Conservation (phyloP, 2,113 vertebrate species). For the Pithys albifrons region DNA sequence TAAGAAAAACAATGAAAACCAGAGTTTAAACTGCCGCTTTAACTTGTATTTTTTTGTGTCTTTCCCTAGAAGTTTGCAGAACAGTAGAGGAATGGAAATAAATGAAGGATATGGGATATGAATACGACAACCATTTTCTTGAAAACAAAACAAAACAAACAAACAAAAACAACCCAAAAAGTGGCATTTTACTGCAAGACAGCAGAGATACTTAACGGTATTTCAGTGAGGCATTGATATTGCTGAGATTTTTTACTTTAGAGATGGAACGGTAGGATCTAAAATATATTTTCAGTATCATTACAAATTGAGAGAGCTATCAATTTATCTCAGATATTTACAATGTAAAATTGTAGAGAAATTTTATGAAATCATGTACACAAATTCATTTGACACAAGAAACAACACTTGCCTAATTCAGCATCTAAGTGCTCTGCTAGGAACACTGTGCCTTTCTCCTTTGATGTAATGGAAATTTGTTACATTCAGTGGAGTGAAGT, state of each 20-base stretch:
- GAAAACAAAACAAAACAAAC: too few species aligned
- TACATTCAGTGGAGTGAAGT: constrained; percentile 36
- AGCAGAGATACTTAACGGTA: not conserved
- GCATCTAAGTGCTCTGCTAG: not conserved
- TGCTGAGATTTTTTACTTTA: not conserved
- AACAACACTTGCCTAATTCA: not conserved
- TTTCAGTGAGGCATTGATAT: not conserved
- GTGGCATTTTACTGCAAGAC: not conserved
- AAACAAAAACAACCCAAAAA: not conserved
- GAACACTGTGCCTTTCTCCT: not conserved
- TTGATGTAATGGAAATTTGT: constrained; percentile 68
- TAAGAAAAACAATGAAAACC: not conserved
- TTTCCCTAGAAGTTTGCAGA: not conserved
- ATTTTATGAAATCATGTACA: not conserved
- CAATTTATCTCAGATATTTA: not conserved
- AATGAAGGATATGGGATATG: not conserved
- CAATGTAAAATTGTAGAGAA: not conserved
- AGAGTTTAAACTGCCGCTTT: not conserved
- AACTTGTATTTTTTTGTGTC: not conserved
- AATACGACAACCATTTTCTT: not conserved
- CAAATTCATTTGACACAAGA: not conserved
- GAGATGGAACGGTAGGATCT: not conserved
- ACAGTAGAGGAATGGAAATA: not conserved
- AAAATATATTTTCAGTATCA: not conserved
- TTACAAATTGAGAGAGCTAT: not conserved